A percentile compares a stretch with the other conserved stretches of the same genome.
phyloP scores from a whole-genome alignment of 2,113 vertebrate genomes.

The Atrichornis clamosus region DNA sequence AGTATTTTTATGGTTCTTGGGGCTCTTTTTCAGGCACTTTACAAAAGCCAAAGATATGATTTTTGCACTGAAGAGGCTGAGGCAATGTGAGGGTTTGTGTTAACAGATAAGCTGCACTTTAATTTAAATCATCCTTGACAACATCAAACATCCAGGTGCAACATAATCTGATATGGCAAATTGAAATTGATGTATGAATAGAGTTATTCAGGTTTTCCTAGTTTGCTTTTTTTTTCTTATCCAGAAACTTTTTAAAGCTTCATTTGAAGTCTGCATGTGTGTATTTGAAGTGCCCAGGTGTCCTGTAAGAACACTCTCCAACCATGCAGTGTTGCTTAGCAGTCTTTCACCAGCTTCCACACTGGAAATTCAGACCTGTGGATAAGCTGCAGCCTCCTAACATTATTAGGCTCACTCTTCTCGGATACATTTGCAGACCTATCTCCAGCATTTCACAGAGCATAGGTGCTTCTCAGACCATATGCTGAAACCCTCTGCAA shows the following conservation, averaged over 20 bases:
- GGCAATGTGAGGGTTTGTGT: not conserved
- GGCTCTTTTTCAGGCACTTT: not conserved
- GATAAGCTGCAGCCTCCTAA: not conserved
- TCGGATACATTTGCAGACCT: not conserved
- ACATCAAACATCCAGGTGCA: constrained; percentile 35
- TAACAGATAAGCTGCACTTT: not conserved
- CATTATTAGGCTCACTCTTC: not conserved
- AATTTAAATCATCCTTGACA: constrained; percentile 20
- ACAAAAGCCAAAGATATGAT: not conserved
- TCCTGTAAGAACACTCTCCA: not conserved
- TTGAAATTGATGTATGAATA: not conserved
- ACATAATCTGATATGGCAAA: constrained; percentile 13
- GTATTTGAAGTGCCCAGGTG: not conserved
- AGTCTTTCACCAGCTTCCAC: not conserved
- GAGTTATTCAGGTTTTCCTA: not conserved
- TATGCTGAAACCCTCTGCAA: rapidly evolving
- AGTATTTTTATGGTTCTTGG: not conserved
- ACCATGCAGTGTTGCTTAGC: not conserved
- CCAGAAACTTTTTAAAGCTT: not conserved
- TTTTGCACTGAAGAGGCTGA: not conserved
- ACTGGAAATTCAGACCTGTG: not conserved
- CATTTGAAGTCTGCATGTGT: not conserved
- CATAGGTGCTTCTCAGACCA: not conserved
- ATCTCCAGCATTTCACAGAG: not conserved
- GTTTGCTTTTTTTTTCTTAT: not conserved